Evolutionary conservation across 2,888 invertebrate species (phyloP).

Genomic region (Platerodrilus igneus): DNA sequence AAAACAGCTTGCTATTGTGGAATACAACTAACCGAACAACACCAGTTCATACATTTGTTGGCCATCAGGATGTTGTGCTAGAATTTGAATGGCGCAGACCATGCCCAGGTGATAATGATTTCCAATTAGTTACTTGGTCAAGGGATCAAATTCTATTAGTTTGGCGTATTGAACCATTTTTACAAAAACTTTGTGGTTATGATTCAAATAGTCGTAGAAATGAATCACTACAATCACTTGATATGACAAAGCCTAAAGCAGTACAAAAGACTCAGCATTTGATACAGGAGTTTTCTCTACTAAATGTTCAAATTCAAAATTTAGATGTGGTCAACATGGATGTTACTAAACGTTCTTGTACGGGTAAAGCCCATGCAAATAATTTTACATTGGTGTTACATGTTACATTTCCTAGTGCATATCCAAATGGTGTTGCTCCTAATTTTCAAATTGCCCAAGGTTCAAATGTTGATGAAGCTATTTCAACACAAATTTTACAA

Average conservation of each 20-base stretch:
- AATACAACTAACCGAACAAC: slow-evolving; percentile 65
- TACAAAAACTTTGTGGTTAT: slow-evolving; percentile 77
- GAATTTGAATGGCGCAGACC: slow-evolving; percentile 92
- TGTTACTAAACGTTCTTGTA: slow-evolving; percentile 54
- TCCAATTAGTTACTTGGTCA: slow-evolving; percentile 91
- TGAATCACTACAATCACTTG: slow-evolving; percentile 12
- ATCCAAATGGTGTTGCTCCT: slow-evolving; percentile 64
- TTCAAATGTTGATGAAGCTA: slow-evolving; percentile 59
- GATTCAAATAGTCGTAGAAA: slow-evolving; percentile 52
- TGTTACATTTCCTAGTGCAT: slow-evolving; percentile 63
- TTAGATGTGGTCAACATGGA: slow-evolving; percentile 57
- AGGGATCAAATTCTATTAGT: slow-evolving; percentile 88
- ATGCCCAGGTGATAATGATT: slow-evolving; percentile 55
- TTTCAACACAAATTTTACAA: slow-evolving; percentile 71
- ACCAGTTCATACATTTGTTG: slow-evolving; percentile 87
- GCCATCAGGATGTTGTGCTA: slow-evolving; percentile 88
- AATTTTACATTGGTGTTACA: slow-evolving; percentile 27
- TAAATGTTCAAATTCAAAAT: slow-evolving; percentile 71
- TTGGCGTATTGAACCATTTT: slow-evolving; percentile 82
- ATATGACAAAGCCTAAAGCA: slow-evolving; percentile 17
- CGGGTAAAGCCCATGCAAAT: slow-evolving; percentile 54
- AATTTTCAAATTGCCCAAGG: slow-evolving; percentile 65
- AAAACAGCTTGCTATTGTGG: slow-evolving; percentile 78
- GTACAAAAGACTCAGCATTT: slow-evolving; percentile 56
- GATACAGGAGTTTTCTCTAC: slow-evolving; percentile 70